phyloP scores from a whole-genome alignment of 1,140 invertebrate genomes.

The Yoshiicerus persimilis region DNA sequence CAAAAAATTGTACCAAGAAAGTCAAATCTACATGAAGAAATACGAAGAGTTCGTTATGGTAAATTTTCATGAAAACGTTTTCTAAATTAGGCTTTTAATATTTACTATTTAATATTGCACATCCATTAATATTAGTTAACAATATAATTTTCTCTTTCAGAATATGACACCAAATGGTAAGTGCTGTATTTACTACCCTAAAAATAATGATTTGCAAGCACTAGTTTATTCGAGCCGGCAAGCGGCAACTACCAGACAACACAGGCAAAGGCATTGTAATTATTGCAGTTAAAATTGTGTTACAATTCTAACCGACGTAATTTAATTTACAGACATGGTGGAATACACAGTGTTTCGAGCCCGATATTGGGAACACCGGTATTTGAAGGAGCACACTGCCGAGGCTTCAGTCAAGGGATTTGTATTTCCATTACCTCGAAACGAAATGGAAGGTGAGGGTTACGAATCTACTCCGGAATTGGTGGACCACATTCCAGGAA shows the following conservation, averaged over 20 bases:
- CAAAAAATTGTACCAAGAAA: slow-evolving; percentile 25
- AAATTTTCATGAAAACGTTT: neutral
- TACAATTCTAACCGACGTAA: no score
- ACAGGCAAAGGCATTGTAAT: no score
- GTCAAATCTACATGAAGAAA: neutral
- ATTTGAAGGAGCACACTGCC: neutral
- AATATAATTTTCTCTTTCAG: slow-evolving; percentile 7
- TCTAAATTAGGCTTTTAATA: neutral
- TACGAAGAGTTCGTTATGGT: slow-evolving; percentile 35
- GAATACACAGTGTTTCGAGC: neutral
- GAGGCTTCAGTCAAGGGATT: neutral
- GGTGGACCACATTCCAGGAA: neutral
- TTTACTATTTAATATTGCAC: neutral
- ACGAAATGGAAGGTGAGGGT: neutral
- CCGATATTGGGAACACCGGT: neutral
- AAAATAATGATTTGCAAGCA: no score
- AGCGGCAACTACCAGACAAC: no score
- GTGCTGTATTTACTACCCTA: no score
- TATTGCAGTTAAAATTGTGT: no score
- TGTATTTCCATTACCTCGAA: slow-evolving; percentile 5
- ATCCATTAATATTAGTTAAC: neutral
- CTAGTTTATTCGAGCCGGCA: no score
- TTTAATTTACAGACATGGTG: neutral
- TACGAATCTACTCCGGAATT: neutral
- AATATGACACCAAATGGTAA: slow-evolving; percentile 30